Evolutionary conservation across 2,113 vertebrate species (phyloP).

Genomic region (Syngnathus typhle): DNA sequence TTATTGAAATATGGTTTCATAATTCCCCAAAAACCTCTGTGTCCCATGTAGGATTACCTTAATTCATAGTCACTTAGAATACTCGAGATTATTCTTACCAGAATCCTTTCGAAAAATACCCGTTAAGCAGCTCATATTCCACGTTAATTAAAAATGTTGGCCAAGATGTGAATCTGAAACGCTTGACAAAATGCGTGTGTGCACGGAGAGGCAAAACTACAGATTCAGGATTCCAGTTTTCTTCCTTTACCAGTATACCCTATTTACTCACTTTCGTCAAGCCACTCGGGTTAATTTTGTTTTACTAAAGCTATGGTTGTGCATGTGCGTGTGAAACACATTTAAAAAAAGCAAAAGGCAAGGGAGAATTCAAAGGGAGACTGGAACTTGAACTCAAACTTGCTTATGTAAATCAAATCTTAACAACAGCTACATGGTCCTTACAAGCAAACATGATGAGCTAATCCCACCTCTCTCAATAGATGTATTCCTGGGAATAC

Average conservation of each 20-base stretch:
- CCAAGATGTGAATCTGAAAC: neutral
- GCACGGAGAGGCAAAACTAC: neutral
- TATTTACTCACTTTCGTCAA: constrained; percentile 9
- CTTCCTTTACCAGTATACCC: constrained; percentile 4
- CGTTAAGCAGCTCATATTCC: neutral
- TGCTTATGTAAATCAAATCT: constrained; percentile 64
- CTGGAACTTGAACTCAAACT: constrained; percentile 38
- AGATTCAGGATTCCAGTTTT: constrained; percentile 1
- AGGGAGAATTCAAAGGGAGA: constrained; percentile 24
- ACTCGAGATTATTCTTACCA: neutral
- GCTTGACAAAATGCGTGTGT: neutral
- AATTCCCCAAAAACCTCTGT: too few species aligned
- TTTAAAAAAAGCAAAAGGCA: constrained; percentile 32
- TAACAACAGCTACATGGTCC: constrained; percentile 54
- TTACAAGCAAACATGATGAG: constrained; percentile 20
- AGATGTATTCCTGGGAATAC: constrained; percentile 59
- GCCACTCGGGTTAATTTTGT: constrained; percentile 6
- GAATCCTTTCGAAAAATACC: neutral
- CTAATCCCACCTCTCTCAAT: constrained; percentile 51
- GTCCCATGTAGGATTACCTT: too few species aligned
- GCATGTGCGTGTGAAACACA: neutral
- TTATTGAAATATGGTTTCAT: too few species aligned
- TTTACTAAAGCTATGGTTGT: neutral
- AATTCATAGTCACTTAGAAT: too few species aligned
- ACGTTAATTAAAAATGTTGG: neutral